A percentile compares a stretch with the other conserved stretches of the same genome.
These are phyloP conservation scores for Grammomys surdaster DNA, from an alignment of 2,113 vertebrate genomes.

Conservation along the genomic window DNA sequence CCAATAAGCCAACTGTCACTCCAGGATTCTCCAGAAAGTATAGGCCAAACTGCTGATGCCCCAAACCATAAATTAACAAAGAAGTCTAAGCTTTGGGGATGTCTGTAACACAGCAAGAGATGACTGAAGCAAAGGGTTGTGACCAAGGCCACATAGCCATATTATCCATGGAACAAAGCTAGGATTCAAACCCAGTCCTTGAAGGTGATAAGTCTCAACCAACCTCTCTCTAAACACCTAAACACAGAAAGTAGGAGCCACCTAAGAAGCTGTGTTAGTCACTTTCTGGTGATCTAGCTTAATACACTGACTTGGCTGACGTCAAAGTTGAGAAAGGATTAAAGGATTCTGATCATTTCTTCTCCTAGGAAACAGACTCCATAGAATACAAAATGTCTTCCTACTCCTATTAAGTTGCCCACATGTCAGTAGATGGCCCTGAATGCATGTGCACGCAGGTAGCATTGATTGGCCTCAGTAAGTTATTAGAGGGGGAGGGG, in stretches of 20 bases:
- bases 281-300: neutral
- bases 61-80: neutral
- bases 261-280: neutral
- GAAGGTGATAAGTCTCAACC: neutral
- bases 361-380: conserved; percentile 20
- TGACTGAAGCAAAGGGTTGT: conserved; percentile 9
- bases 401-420: neutral
- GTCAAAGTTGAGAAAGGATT: neutral
- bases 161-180: neutral
- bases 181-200: neutral
- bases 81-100: neutral
- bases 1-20: neutral
- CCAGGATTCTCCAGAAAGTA: neutral
- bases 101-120: neutral
- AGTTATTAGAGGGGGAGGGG: too few species aligned
- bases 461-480: neutral
- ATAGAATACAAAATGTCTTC: neutral
- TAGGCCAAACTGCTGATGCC: neutral
- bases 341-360: neutral
- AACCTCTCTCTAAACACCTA: neutral
- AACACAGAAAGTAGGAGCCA: neutral
- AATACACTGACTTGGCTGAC: neutral
- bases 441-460: neutral
- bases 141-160: neutral
- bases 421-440: neutral